These are phyloP conservation scores for Chymomyza caudatula DNA, from an alignment of 2,888 invertebrate genomes.

Conservation along the genomic window DNA sequence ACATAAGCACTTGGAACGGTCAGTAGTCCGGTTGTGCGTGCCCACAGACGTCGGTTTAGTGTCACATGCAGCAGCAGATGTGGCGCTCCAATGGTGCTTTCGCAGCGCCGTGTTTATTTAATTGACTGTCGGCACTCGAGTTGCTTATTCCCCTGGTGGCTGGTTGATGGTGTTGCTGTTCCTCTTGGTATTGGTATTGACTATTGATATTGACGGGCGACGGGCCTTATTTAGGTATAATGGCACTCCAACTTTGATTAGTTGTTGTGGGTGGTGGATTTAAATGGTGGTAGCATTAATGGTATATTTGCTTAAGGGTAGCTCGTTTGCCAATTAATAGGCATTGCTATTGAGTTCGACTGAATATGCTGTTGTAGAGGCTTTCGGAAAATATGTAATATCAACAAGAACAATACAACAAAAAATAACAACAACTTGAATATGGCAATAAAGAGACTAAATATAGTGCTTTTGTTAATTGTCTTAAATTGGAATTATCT, in stretches of 20 bases:
- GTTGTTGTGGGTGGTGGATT: conserved; percentile 31
- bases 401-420: neutral
- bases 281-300: neutral
- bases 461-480: no score
- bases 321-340: neutral
- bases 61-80: conserved; percentile 48
- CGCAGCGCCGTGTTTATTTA: conserved; percentile 65
- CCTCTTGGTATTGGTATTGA: conserved; percentile 8
- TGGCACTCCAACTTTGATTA: conserved; percentile 70
- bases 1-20: conserved; percentile 59
- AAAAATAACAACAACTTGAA: neutral
- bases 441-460: no score
- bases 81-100: neutral
- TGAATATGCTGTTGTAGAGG: neutral
- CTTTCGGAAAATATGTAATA: neutral
- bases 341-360: neutral
- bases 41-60: conserved; percentile 44
- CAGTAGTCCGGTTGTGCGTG: neutral
- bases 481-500: no score
- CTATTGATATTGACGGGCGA: conserved; percentile 51
- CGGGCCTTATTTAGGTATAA: conserved; percentile 35
- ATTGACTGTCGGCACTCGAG: conserved; percentile 69
- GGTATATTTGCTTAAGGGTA: neutral
- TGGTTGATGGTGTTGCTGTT: conserved; percentile 15
- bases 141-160: conserved; percentile 19